A percentile compares a stretch with the other conserved stretches of the same genome.
Evolutionary conservation across 2,888 invertebrate genomes (phyloP).

Genomic region (Leptopilina myrica): DNA sequence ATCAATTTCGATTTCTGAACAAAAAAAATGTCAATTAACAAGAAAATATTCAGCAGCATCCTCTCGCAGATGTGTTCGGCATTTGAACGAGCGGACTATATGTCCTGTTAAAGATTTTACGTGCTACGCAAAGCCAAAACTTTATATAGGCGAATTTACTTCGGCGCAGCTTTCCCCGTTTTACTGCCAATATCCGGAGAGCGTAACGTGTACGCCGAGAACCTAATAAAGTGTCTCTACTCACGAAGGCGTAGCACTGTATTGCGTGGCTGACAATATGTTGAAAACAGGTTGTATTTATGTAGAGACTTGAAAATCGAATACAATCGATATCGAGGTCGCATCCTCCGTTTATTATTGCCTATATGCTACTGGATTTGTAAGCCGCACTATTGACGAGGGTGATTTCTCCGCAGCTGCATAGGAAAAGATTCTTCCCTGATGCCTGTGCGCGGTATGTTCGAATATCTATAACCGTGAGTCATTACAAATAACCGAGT

Average conservation of each 20-base stretch:
- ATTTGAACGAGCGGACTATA: slow-evolving; percentile 35
- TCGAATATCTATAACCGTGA: too few relatives aligned
- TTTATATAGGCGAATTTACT: slow-evolving; percentile 37
- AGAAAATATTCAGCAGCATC: not conserved
- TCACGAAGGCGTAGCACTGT: slow-evolving; percentile 17
- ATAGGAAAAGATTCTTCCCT: not conserved
- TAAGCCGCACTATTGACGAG: not conserved
- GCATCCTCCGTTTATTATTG: slow-evolving; percentile 4
- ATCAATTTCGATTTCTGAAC: too few relatives aligned
- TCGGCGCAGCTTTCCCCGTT: slow-evolving; percentile 38
- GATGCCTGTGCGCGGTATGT: too few relatives aligned
- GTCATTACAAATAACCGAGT: slow-evolving; percentile 28
- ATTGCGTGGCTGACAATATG: slow-evolving; percentile 30
- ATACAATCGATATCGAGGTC: slow-evolving; percentile 18
- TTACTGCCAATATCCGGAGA: slow-evolving; percentile 38
- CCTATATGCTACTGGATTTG: not conserved
- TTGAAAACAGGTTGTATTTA: slow-evolving; percentile 34
- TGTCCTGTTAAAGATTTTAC: slow-evolving; percentile 35
- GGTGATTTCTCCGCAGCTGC: slow-evolving; percentile 6
- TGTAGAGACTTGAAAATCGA: slow-evolving; percentile 24
- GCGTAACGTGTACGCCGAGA: slow-evolving; percentile 35
- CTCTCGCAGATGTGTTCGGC: slow-evolving; percentile 31
- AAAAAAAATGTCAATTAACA: too few relatives aligned
- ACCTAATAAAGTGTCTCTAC: slow-evolving; percentile 40
- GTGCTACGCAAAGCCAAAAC: slow-evolving; percentile 37